Evolutionary conservation across 2,888 invertebrate genomes (phyloP).

Genomic region (Bembecia ichneumoniformis): DNA sequence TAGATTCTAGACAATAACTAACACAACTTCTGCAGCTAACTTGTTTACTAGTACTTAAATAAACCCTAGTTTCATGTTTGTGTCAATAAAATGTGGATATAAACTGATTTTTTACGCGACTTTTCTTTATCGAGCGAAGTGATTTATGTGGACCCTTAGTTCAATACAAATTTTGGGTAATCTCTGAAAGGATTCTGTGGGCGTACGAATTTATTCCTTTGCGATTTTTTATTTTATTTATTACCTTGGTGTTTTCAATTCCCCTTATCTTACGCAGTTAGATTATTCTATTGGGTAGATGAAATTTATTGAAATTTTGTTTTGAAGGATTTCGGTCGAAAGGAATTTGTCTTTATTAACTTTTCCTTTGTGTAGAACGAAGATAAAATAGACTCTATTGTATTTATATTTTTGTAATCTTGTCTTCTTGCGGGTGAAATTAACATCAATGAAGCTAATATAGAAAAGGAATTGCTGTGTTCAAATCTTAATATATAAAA

Average conservation of each 20-base stretch:
- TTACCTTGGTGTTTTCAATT: background rate
- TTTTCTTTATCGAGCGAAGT: slow-evolving; percentile 3
- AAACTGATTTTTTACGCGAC: background rate
- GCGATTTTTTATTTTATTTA: slow-evolving; percentile 2
- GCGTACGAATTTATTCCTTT: slow-evolving; percentile 1
- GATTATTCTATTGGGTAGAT: background rate
- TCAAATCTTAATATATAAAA: too few relatives aligned
- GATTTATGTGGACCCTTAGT: slow-evolving; percentile 9
- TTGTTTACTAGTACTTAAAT: too few relatives aligned
- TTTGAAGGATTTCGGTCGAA: background rate
- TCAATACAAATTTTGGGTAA: slow-evolving; percentile 6
- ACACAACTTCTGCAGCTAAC: too few relatives aligned
- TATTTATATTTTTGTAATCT: too few relatives aligned
- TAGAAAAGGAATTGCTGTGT: too few relatives aligned
- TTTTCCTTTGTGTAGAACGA: background rate
- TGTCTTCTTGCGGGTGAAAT: too few relatives aligned
- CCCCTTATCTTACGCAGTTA: background rate
- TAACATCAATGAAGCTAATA: too few relatives aligned
- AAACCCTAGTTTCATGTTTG: background rate
- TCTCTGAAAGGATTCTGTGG: slow-evolving; percentile 8
- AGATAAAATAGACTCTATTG: too few relatives aligned
- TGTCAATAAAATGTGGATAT: background rate
- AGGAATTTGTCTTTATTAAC: background rate
- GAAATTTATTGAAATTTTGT: background rate
- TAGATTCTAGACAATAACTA: too few relatives aligned